Conservation (phyloP, 2,888 invertebrate species). For the Nyleta sp. region DNA sequence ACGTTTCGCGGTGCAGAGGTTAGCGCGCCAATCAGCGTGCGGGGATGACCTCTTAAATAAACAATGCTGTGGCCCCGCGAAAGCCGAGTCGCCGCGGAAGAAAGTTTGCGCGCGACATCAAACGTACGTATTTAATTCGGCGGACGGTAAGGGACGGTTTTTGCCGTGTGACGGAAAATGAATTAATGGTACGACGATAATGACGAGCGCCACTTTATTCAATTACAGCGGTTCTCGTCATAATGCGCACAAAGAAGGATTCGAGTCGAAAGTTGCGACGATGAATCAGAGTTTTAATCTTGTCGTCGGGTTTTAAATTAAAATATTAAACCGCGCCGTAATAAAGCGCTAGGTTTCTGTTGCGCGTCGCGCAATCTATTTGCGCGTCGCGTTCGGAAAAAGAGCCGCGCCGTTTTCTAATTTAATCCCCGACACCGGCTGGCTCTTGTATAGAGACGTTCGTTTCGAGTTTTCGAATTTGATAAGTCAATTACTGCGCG, state of each 20-base stretch:
- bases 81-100: background rate
- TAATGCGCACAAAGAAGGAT: constrained; percentile 57
- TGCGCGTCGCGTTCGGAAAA: constrained; percentile 28
- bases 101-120: no score
- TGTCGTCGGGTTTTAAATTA: constrained; percentile 51
- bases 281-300: constrained; percentile 59
- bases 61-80: background rate
- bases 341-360: constrained; percentile 37
- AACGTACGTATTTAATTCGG: no score
- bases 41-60: background rate
- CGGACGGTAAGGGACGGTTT: constrained; percentile 17
- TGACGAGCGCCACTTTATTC: constrained; percentile 52
- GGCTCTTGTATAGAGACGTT: no score
- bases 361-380: constrained; percentile 24
- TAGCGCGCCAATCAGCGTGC: no score
- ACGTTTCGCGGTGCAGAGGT: no score
- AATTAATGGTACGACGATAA: constrained; percentile 47
- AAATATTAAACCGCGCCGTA: constrained; percentile 48
- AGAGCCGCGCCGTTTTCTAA: constrained; percentile 21
- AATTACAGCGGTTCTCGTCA: constrained; percentile 52
- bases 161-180: constrained; percentile 21
- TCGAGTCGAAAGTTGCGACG: constrained; percentile 51
- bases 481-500: no score
- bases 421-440: no score
- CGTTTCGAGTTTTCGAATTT: no score